Conservation (phyloP, 2,888 invertebrate species). For the Ptychoptera albimana region DNA sequence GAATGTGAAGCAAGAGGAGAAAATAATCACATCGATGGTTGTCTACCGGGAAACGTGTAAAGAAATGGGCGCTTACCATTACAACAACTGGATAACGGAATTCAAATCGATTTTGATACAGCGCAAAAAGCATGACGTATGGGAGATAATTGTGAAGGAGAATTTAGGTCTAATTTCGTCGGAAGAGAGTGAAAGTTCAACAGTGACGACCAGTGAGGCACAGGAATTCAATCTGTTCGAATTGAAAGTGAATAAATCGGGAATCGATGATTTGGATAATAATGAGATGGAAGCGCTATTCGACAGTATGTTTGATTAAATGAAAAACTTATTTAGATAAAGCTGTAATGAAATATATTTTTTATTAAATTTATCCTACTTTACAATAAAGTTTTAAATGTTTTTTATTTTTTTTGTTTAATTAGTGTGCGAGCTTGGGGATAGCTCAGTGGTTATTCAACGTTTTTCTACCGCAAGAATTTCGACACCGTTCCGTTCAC, state of each 20-base stretch:
- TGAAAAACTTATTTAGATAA: no score
- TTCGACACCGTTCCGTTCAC: no score
- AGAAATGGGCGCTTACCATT: slow-evolving; percentile 19
- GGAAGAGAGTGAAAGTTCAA: slow-evolving; percentile 6
- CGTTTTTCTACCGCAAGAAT: no score
- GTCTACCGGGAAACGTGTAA: slow-evolving; percentile 30
- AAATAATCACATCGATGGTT: slow-evolving; percentile 18
- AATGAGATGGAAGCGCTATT: slow-evolving; percentile 9
- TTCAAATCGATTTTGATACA: slow-evolving; percentile 20
- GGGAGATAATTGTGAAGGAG: slow-evolving; percentile 20
- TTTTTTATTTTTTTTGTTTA: no score
- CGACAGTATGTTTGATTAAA: slow-evolving; percentile 7
- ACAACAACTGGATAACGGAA: slow-evolving; percentile 23
- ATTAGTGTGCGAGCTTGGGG: no score
- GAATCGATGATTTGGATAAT: no score
- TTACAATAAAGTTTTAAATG: no score
- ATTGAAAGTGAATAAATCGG: no score
- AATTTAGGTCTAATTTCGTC: slow-evolving; percentile 18
- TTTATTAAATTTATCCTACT: no score
- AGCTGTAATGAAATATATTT: no score
- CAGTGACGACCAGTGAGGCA: slow-evolving; percentile 8
- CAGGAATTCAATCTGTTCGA: slow-evolving; percentile 8
- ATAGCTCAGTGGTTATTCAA: no score
- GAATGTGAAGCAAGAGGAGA: slow-evolving; percentile 16
- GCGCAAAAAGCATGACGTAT: slow-evolving; percentile 19